Conservation (phyloP, 2,113 vertebrate genomes). For the Colaptes auratus region DNA sequence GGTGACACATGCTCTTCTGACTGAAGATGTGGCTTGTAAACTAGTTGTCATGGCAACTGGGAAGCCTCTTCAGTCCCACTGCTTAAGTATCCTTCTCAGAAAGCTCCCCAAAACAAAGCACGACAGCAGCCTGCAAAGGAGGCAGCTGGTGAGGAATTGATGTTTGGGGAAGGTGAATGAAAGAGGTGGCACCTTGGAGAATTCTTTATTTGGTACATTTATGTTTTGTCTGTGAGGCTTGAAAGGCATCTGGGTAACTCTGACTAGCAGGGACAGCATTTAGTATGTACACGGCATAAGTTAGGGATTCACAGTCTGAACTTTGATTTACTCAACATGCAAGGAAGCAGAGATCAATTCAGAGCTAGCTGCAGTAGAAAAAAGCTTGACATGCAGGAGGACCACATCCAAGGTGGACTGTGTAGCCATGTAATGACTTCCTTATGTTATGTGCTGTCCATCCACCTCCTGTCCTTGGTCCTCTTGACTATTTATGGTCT, state of each 20-base stretch:
- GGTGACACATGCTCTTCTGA: neutral
- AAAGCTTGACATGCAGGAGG: neutral
- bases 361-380: neutral
- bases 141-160: neutral
- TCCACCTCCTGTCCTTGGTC: neutral
- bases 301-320: neutral
- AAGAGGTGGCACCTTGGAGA: neutral
- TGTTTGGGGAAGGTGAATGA: neutral
- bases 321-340: neutral
- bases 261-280: neutral
- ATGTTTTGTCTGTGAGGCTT: neutral
- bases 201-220: neutral
- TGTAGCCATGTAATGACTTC: neutral
- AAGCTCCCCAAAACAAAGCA: neutral
- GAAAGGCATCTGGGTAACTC: neutral
- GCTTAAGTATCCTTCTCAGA: neutral
- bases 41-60: neutral
- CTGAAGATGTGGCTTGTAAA: neutral
- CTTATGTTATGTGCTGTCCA: rapidly evolving
- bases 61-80: neutral
- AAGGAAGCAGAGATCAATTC: neutral
- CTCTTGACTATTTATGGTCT: neutral
- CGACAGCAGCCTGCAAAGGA: neutral
- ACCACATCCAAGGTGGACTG: neutral
- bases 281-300: neutral